Evolutionary conservation across 92 coral and sea anemone genomes (phyloP).

Genomic region (Paragorgia papillata): DNA sequence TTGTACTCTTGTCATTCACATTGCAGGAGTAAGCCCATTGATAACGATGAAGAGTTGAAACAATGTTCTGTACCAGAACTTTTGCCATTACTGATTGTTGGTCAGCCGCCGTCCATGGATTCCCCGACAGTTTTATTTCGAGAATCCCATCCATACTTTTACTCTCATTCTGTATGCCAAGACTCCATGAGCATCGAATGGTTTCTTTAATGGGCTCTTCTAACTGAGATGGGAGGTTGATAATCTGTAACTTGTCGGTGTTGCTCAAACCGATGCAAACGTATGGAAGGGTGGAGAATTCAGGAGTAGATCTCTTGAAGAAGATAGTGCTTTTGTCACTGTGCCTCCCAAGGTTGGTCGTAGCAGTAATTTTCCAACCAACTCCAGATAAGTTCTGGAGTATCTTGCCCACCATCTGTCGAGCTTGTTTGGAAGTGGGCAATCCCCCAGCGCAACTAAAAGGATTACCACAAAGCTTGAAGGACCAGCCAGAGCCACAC

Average conservation of each 20-base stretch:
- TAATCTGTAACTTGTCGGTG: conserved; percentile 63
- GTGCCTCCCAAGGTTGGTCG: conserved; percentile 50
- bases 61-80: conserved; percentile 46
- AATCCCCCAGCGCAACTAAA: conserved; percentile 27
- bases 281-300: conserved; percentile 39
- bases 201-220: conserved; percentile 49
- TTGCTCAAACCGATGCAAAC: conserved; percentile 60
- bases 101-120: conserved; percentile 64
- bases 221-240: conserved; percentile 58
- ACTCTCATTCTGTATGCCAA: conserved; percentile 55
- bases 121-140: conserved; percentile 58
- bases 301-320: conserved; percentile 51
- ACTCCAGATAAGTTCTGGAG: conserved; percentile 62
- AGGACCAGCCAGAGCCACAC: conserved; percentile 54
- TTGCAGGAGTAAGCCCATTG: conserved; percentile 15
- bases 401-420: conserved; percentile 54
- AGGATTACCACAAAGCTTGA: conserved; percentile 64
- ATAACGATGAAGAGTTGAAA: conserved; percentile 14
- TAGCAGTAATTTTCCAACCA: conserved; percentile 61
- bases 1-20: conserved; percentile 21
- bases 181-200: conserved; percentile 51
- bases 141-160: conserved; percentile 31
- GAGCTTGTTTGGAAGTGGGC: conserved; percentile 27
- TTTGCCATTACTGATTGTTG: conserved; percentile 52
- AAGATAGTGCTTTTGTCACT: conserved; percentile 58